Percentiles rank a stretch among this genome's conserved stretches.
These are phyloP conservation scores for Acleris literana DNA, from an alignment of 2,888 invertebrate species.

Conservation along the genomic window DNA sequence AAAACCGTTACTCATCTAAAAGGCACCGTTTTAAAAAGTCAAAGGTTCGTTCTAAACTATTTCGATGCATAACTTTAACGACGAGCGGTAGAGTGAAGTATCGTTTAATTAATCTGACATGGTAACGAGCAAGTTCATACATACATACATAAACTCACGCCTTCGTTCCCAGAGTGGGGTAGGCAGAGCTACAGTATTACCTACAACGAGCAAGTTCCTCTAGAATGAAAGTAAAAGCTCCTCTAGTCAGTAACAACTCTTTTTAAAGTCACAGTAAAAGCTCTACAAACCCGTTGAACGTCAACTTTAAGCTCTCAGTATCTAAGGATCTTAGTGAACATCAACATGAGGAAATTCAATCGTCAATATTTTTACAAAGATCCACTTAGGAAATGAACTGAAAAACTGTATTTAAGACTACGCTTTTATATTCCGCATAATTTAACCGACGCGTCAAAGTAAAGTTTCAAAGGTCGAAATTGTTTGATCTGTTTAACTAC, in stretches of 20 bases:
- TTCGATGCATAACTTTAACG: background rate
- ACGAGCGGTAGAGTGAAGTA: background rate
- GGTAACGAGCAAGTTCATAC: background rate
- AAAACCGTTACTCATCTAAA: background rate
- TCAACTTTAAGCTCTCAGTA: background rate
- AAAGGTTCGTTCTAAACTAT: background rate
- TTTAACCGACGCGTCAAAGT: too few species aligned
- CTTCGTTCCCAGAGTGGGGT: too few species aligned
- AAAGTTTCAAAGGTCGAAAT: too few species aligned
- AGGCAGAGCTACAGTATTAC: too few species aligned
- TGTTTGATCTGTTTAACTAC: too few species aligned
- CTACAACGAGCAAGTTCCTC: too few species aligned
- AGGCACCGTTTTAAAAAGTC: background rate
- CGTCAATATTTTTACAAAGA: too few species aligned
- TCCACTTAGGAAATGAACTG: too few species aligned
- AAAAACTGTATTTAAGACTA: too few species aligned
- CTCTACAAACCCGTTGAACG: conserved; percentile 1
- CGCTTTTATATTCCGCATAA: too few species aligned
- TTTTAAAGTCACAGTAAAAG: background rate
- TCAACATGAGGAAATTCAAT: too few species aligned
- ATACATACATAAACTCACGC: too few species aligned
- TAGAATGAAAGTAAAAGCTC: conserved; percentile 2
- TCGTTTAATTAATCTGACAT: conserved; percentile 1
- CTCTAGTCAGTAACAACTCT: background rate
- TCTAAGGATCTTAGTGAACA: background rate